Evolutionary conservation across 2,113 vertebrate genomes (phyloP), one percentile per base, ranked within the genome.

Genomic region (Quiscalus mexicanus): DNA sequence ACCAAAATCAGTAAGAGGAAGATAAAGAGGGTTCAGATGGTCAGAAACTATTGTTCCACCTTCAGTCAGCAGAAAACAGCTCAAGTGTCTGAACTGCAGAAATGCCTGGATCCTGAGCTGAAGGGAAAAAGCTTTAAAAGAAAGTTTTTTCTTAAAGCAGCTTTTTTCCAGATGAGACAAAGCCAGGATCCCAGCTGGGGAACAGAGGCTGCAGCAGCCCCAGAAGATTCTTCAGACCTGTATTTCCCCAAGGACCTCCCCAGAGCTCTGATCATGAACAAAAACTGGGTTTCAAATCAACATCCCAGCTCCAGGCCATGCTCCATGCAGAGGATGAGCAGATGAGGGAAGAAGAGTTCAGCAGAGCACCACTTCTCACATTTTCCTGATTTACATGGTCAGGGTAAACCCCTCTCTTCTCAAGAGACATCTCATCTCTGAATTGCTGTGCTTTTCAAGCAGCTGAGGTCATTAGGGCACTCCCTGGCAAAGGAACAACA

Each of bases 391-490:
- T 27, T 35, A 33, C 47, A 55, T 0, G 4, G 24, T 28, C 77
- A 81, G 45, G 39, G n/a, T 15, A 71, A 70, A 59, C 5, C 74
- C n/a, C 28, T 31, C 35, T 64, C 21, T 33, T 27, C 87, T 45
- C 77, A n/a, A 58, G 45, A 49, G 19, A 81, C 37, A 12, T 16
- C 45, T 49, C 63, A 12, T 41, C 50, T 41, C 77, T 47, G 30
- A 44, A 56, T 35, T 28, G 7, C 10, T 13, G 9, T 0, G 0
- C 6, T 62, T 70, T 59, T 31, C 2, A 70, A 58, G 82, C 2
- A 7, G 55, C 41, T 52, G 53, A 65, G 53, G 35, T 65, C 70
- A 64, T 52, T 4, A 53, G 47, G 79, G 67, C 25, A 14, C 53
- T 71, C 44, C 44, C 28, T 41, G 71, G 22, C 23, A 83, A 85